Percentiles rank a stretch among this genome's conserved stretches.
phyloP scores from a whole-genome alignment of 2,113 vertebrate genomes.

The Pelusios castaneus region DNA sequence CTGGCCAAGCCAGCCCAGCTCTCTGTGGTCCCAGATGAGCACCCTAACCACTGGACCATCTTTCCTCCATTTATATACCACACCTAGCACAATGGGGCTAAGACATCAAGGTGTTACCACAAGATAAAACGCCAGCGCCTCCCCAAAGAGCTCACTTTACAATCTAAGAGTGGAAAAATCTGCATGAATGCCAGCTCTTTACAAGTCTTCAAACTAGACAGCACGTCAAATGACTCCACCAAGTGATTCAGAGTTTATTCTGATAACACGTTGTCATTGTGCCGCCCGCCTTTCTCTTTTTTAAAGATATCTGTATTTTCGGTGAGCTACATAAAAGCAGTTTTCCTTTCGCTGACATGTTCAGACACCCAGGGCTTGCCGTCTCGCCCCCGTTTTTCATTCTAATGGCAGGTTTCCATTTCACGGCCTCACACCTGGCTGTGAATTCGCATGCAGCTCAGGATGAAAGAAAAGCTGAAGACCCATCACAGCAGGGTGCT shows the following conservation, averaged over 20 bases:
- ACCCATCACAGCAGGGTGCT: accelerated
- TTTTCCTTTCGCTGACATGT: background rate
- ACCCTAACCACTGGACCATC: background rate
- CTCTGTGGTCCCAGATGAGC: background rate
- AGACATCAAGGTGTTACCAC: background rate
- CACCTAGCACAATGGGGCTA: background rate
- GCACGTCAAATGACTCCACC: accelerated
- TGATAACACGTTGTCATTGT: background rate
- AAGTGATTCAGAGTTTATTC: constrained; percentile 16
- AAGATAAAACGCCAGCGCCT: background rate
- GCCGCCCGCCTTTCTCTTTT: background rate
- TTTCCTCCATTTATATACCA: background rate
- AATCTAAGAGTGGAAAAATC: background rate
- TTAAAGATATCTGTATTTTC: accelerated
- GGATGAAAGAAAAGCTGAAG: background rate
- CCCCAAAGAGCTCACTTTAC: background rate
- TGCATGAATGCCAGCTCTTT: background rate
- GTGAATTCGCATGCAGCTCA: background rate
- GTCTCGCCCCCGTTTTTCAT: background rate
- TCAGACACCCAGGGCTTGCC: background rate
- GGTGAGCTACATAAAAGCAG: background rate
- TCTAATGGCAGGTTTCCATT: constrained; percentile 56
- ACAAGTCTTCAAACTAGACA: background rate
- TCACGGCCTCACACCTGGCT: accelerated
- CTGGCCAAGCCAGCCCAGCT: background rate